Evolutionary conservation across 2,888 invertebrate species (phyloP).

Genomic region (Hypena proboscidalis): DNA sequence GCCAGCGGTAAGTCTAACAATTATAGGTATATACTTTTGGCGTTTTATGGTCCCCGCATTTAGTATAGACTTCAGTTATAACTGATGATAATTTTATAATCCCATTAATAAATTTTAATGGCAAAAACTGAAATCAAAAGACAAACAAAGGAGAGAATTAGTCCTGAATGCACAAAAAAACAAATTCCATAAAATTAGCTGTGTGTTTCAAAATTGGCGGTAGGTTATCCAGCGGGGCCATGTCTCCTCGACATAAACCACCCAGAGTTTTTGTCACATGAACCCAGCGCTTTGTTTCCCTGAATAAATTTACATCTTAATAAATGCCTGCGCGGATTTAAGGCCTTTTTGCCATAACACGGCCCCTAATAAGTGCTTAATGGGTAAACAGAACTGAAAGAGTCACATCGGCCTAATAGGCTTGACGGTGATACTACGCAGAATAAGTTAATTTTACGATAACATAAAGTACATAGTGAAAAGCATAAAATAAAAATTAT

Average conservation of each 20-base stretch:
- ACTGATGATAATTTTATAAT: conserved; percentile 11
- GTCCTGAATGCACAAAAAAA: conserved; percentile 56
- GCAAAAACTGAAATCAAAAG: conserved; percentile 43
- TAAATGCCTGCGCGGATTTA: conserved; percentile 63
- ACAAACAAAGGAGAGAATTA: conserved; percentile 39
- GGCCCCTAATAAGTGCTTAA: conserved; percentile 69
- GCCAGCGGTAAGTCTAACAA: too few relatives aligned
- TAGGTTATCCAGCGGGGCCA: conserved; percentile 63
- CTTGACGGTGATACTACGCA: conserved; percentile 26
- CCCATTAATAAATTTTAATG: conserved; percentile 23
- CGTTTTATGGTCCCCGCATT: too few relatives aligned
- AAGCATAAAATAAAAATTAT: too few relatives aligned
- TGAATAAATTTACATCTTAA: conserved; percentile 81
- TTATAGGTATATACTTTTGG: too few relatives aligned
- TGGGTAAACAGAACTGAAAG: conserved; percentile 63
- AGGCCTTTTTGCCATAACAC: conserved; percentile 64
- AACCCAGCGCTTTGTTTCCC: conserved; percentile 65
- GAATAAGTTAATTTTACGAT: conserved; percentile 6
- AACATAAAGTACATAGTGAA: too few relatives aligned
- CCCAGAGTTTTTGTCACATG: conserved; percentile 69
- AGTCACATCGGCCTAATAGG: conserved; percentile 41
- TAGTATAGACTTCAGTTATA: too few relatives aligned
- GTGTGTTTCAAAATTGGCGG: conserved; percentile 58
- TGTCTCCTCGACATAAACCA: conserved; percentile 64
- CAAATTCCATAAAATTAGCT: conserved; percentile 59